phyloP scores from a whole-genome alignment of 2,888 invertebrate genomes.

The Tenthredo notha region DNA sequence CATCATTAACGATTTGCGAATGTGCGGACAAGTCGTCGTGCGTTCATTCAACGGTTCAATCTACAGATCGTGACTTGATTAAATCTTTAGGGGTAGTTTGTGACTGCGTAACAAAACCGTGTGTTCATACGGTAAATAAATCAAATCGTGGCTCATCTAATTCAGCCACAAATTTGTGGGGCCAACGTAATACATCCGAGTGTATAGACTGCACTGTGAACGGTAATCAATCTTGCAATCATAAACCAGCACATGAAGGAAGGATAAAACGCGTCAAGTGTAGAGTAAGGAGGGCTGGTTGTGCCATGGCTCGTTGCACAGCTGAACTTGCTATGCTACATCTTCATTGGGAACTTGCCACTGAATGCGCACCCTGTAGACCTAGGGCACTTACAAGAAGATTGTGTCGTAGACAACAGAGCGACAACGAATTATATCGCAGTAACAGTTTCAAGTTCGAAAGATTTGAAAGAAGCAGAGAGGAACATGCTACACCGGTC shows the following conservation, averaged over 20 bases:
- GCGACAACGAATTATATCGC: conserved; percentile 92
- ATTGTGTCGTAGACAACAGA: conserved; percentile 86
- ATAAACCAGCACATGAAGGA: conserved; percentile 70
- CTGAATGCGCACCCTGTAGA: conserved; percentile 81
- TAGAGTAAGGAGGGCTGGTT: conserved; percentile 74
- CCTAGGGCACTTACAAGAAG: conserved; percentile 84
- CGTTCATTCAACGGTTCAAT: conserved; percentile 60
- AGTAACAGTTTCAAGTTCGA: conserved; percentile 95
- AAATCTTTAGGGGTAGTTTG: conserved; percentile 57
- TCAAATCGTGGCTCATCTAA: neutral
- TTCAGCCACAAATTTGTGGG: neutral
- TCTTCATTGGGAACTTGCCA: conserved; percentile 81
- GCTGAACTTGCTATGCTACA: conserved; percentile 76
- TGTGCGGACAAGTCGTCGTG: conserved; percentile 59
- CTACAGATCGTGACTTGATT: conserved; percentile 54
- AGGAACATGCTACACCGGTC: conserved; percentile 80
- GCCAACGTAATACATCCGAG: conserved; percentile 62
- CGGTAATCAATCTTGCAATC: conserved; percentile 61
- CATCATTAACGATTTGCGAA: conserved; percentile 2
- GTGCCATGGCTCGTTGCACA: conserved; percentile 75
- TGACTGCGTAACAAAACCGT: conserved; percentile 69
- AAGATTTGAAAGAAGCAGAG: conserved; percentile 87
- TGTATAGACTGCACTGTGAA: neutral
- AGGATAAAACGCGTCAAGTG: conserved; percentile 75
- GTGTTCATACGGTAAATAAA: conserved; percentile 69